Conservation (phyloP, 2,888 invertebrate genomes). For the Folsomia candida region DNA sequence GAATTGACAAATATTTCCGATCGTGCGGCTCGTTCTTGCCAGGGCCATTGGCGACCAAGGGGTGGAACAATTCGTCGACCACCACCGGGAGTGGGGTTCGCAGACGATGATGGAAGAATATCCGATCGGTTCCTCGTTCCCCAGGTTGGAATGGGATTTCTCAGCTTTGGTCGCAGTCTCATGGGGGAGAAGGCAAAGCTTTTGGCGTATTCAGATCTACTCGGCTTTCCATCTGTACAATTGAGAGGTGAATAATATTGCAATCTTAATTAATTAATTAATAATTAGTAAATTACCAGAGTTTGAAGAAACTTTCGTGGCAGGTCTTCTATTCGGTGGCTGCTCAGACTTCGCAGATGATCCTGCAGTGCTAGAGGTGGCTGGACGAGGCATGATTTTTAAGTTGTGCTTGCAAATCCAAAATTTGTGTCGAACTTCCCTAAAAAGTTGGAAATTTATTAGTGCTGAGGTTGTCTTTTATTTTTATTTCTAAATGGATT, state of each 20-base stretch:
- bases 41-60: constrained; percentile 5
- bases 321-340: background rate
- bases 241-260: background rate
- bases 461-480: no score
- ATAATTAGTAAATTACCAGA: background rate
- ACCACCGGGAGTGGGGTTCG: no score
- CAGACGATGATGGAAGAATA: constrained; percentile 2
- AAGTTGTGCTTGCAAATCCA: background rate
- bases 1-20: constrained; percentile 13
- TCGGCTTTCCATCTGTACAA: no score
- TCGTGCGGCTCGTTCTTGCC: constrained; percentile 4
- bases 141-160: constrained; percentile 3
- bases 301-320: background rate
- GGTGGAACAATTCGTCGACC: background rate
- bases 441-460: background rate
- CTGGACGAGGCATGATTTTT: background rate
- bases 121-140: background rate
- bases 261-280: background rate
- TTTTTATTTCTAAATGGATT: no score
- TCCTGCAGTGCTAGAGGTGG: background rate
- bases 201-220: no score
- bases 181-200: no score
- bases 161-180: background rate
- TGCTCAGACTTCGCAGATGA: background rate
- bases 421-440: background rate